A percentile compares a stretch with the other conserved stretches of the same genome.
Conservation (phyloP, 23 tunicate species). For the Diplosoma virens region DNA sequence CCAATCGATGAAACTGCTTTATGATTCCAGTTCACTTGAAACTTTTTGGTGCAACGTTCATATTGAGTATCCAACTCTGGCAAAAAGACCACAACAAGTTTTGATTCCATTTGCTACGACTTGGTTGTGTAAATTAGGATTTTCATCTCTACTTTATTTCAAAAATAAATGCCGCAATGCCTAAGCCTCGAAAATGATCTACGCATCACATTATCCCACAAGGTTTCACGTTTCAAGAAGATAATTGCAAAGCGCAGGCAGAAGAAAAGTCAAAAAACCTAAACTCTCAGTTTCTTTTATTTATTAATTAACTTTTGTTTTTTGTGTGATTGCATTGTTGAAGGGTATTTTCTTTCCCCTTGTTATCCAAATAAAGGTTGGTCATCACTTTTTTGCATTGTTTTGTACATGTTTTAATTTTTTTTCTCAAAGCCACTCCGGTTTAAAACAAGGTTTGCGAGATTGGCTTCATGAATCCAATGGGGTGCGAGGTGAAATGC, state of each 20-base stretch:
- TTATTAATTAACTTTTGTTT: not conserved
- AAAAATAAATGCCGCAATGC: not conserved
- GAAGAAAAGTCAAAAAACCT: not conserved
- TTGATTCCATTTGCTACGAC: not conserved
- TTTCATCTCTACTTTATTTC: not conserved
- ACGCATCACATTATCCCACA: not conserved
- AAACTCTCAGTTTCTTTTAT: not conserved
- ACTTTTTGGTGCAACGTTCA: not conserved
- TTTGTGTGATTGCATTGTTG: not conserved
- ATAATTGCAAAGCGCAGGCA: not conserved
- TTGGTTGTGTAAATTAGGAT: not conserved
- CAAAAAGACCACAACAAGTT: not conserved
- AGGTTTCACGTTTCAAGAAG: not conserved
- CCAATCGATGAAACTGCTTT: no score
- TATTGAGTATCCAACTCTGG: not conserved
- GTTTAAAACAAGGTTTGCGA: not conserved
- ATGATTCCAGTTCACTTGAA: no score
- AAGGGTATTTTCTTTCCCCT: not conserved
- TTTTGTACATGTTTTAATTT: not conserved
- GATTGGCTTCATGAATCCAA: not conserved
- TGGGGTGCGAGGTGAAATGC: not conserved
- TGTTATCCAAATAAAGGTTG: not conserved
- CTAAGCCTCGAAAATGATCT: not conserved
- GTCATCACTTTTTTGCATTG: not conserved
- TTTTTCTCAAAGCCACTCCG: not conserved